A percentile compares a stretch with the other conserved stretches of the same genome.
These are phyloP conservation scores for Salvelinus namaycush DNA, from an alignment of 2,113 vertebrate genomes.

Conservation along the genomic window DNA sequence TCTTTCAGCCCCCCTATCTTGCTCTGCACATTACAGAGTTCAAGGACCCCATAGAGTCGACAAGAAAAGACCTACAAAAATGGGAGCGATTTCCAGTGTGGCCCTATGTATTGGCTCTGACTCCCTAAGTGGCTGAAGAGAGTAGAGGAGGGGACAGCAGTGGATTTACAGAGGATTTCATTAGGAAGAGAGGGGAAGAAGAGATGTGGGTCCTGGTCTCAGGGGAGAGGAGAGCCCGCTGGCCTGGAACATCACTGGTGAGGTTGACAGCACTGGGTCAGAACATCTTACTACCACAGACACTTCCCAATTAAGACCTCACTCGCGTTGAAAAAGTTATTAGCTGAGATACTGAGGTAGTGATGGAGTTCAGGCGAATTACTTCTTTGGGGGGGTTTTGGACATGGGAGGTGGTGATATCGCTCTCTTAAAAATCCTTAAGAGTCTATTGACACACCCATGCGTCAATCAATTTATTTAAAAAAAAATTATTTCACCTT, in stretches of 20 bases:
- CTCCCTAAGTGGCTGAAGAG: conserved; percentile 25
- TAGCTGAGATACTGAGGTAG: conserved; percentile 73
- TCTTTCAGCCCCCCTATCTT: conserved; percentile 21
- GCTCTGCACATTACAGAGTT: conserved; percentile 35
- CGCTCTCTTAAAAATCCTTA: conserved; percentile 27
- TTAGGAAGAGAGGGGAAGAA: conserved; percentile 27
- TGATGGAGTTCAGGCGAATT: conserved; percentile 69
- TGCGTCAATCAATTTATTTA: too few species aligned
- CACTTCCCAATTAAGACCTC: conserved; percentile 64
- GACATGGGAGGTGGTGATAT: conserved; percentile 52
- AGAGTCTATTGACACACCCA: too few species aligned
- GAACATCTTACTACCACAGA: conserved; percentile 52
- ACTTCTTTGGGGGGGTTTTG: conserved; percentile 48
- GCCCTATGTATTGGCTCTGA: conserved; percentile 20
- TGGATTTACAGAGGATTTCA: conserved; percentile 49
- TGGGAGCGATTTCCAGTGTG: conserved; percentile 33
- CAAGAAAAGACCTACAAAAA: conserved; percentile 31
- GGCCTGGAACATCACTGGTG: conserved; percentile 46
- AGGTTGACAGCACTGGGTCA: conserved; percentile 62
- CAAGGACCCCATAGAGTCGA: conserved; percentile 22
- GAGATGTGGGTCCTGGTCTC: conserved; percentile 44
- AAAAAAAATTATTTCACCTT: too few species aligned
- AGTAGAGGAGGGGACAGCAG: conserved; percentile 36
- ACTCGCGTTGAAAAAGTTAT: conserved; percentile 64
- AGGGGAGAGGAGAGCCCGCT: conserved; percentile 31